These are phyloP conservation scores for Streblospio benedicti DNA, from an alignment of 1,140 invertebrate genomes.

Conservation along the genomic window DNA sequence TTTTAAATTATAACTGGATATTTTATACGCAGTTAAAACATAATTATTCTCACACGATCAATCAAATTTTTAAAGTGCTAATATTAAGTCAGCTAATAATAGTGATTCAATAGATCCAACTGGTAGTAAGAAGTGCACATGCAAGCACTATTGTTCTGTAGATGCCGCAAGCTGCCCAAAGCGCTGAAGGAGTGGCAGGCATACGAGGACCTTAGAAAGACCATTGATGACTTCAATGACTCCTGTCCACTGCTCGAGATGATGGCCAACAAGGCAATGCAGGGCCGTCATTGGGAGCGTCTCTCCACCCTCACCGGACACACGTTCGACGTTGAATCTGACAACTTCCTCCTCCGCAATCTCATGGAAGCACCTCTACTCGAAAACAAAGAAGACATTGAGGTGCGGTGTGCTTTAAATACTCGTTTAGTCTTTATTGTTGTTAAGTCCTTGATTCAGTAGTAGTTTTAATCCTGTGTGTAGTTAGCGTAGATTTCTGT, in stretches of 20 bases:
- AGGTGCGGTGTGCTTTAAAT: too few relatives aligned
- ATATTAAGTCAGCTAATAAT: too few relatives aligned
- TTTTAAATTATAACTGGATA: too few relatives aligned
- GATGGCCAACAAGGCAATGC: conserved; percentile 98
- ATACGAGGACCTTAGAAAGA: conserved; percentile 89
- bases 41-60: too few relatives aligned
- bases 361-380: conserved; percentile 88
- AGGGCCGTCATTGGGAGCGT: conserved; percentile 87
- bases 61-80: too few relatives aligned
- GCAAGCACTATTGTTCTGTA: too few relatives aligned
- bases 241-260: conserved; percentile 90
- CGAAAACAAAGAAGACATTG: conserved; percentile 91
- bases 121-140: too few relatives aligned
- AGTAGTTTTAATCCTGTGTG: not conserved
- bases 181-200: conserved; percentile 96
- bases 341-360: conserved; percentile 88
- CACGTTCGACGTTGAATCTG: conserved; percentile 82
- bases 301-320: conserved; percentile 85
- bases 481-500: not conserved
- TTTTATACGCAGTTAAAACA: too few relatives aligned
- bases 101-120: too few relatives aligned
- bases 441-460: not conserved
- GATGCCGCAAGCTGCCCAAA: conserved; percentile 74
- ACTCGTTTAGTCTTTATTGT: not conserved
- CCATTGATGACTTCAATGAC: conserved; percentile 95